Evolutionary conservation across 2,888 invertebrate species (phyloP).

Genomic region (Leptinotarsa juncta): DNA sequence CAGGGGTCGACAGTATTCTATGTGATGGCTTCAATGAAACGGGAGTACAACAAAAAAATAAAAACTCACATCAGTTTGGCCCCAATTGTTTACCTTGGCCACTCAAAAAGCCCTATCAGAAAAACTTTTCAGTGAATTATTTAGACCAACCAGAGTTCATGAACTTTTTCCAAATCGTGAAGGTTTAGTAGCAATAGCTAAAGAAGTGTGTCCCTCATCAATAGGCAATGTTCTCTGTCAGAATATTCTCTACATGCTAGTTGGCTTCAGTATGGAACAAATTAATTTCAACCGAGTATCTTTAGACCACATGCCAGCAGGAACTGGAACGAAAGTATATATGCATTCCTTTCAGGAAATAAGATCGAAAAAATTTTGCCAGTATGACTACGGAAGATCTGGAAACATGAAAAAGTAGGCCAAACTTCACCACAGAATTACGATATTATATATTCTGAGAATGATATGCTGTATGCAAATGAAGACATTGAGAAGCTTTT

Average conservation of each 20-base stretch:
- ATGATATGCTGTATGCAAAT: slow-evolving; percentile 68
- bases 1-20: slow-evolving; percentile 80
- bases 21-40: slow-evolving; percentile 73
- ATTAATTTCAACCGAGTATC: slow-evolving; percentile 58
- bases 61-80: slow-evolving; percentile 76
- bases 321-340: slow-evolving; percentile 73
- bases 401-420: slow-evolving; percentile 57
- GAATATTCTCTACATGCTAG: slow-evolving; percentile 57
- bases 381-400: slow-evolving; percentile 69
- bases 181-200: slow-evolving; percentile 62
- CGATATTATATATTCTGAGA: slow-evolving; percentile 66
- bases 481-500: slow-evolving; percentile 49
- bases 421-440: slow-evolving; percentile 64
- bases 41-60: slow-evolving; percentile 76
- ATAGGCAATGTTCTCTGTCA: slow-evolving; percentile 52
- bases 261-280: slow-evolving; percentile 58
- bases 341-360: slow-evolving; percentile 79
- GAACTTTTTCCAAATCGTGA: slow-evolving; percentile 75
- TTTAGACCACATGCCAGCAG: slow-evolving; percentile 56
- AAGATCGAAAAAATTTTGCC: slow-evolving; percentile 67
- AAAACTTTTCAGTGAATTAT: slow-evolving; percentile 14
- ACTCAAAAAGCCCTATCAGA: slow-evolving; percentile 64
- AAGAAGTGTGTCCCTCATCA: slow-evolving; percentile 15
- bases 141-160: slow-evolving; percentile 65
- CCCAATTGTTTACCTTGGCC: slow-evolving; percentile 75